These are phyloP conservation scores for Chrysolina haemoptera DNA, from an alignment of 2,888 invertebrate genomes.

Conservation along the genomic window DNA sequence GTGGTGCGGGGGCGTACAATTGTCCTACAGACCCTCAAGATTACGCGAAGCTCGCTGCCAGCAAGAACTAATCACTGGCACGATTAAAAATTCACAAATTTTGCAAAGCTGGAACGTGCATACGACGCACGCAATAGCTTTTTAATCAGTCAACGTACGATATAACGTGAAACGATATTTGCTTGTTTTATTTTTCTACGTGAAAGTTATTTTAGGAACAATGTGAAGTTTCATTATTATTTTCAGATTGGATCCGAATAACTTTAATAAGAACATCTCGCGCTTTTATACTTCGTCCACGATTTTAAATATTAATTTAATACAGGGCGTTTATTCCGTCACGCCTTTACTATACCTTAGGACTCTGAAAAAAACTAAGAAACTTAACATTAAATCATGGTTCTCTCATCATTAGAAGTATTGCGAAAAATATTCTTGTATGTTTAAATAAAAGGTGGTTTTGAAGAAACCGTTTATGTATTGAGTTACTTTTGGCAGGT, in stretches of 20 bases:
- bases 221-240: constrained; percentile 6
- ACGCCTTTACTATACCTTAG: too few relatives aligned
- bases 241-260: background rate
- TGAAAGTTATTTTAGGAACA: constrained; percentile 14
- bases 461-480: too few relatives aligned
- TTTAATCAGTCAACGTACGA: constrained; percentile 45
- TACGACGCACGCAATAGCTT: constrained; percentile 44
- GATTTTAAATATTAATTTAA: background rate
- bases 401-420: too few relatives aligned
- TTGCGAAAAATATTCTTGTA: too few relatives aligned
- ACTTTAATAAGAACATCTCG: background rate
- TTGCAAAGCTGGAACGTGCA: constrained; percentile 43
- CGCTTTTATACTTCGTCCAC: background rate
- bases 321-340: background rate
- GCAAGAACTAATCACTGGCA: constrained; percentile 55
- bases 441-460: too few relatives aligned
- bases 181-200: constrained; percentile 3
- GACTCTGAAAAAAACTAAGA: too few relatives aligned
- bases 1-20: constrained; percentile 37
- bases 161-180: constrained; percentile 11
- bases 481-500: too few relatives aligned
- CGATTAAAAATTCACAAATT: constrained; percentile 58
- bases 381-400: too few relatives aligned
- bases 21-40: constrained; percentile 31
- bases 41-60: constrained; percentile 39